Evolutionary conservation across 1,140 invertebrate species (phyloP), one percentile per base, ranked within the genome.

Genomic region (Drosophila tristis): DNA sequence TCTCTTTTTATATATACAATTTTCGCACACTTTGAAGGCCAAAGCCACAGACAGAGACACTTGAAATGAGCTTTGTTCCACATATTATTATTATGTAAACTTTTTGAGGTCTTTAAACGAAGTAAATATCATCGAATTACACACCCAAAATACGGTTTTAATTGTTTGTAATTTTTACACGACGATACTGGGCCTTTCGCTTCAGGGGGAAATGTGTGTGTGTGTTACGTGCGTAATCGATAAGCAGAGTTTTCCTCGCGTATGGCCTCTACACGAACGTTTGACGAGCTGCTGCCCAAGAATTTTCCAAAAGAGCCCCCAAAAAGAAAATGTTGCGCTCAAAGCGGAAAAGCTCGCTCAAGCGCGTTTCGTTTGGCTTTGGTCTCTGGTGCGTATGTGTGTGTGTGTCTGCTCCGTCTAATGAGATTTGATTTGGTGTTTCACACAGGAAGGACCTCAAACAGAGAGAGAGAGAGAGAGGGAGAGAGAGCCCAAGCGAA

Each of bases 141-240:
- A 67, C 78, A 81, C 78, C 78, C 61, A 56, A 49, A 62, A 67
- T 43, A 60, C 54, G 60, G 29, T 50, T 67, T 71, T 57, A 35
- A 26, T 51, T 59, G 15, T 8, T 26, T 55, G 11, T 74, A 55
- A 42, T 48, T 25, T 64, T 61, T 20, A 11, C 11, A 39, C 35
- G 35, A 39, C 35, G 35, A 39, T 11, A 39, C 25, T 23, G n/a
- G 20, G 20, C 11, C 54, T 15, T 84, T 84, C 45, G 64, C n/a
- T 78, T 62, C 44, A 47, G 47, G 50, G 47, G 25, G 20, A 51
- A 65, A 67, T 60, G 11, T 39, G 39, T 84, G 84, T 87, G 42
- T 64, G 29, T 84, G 84, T 87, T 87, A 87, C 84, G 84, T 87
- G 79, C 84, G 84, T 89, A 87, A 87, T 87, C 84, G 84, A 87